These are phyloP conservation scores for Hyperoodon ampullatus DNA, from an alignment of 2,113 vertebrate species.

Conservation along the genomic window DNA sequence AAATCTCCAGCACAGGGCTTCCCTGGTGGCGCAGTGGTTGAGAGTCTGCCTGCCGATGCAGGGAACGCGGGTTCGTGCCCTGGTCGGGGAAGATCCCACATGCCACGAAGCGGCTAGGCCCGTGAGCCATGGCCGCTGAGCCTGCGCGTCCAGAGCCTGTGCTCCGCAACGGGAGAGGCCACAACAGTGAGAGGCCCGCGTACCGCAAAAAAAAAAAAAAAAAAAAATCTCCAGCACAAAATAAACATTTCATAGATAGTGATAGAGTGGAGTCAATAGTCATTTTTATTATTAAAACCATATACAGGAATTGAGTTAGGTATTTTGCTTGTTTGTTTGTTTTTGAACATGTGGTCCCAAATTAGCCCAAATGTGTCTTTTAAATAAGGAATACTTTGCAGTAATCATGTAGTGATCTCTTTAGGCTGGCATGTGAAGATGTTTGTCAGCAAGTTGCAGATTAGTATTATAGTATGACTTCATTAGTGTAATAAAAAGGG, in stretches of 20 bases:
- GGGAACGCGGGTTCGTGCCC: too few species aligned
- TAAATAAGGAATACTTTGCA: slow-evolving; percentile 36
- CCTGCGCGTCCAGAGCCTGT: too few species aligned
- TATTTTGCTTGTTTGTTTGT: slow-evolving; percentile 26
- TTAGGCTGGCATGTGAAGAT: neutral
- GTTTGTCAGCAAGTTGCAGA: neutral
- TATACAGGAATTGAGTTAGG: neutral
- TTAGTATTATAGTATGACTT: neutral
- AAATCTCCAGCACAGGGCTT: neutral
- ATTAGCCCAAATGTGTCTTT: slow-evolving; percentile 34
- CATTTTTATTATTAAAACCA: slow-evolving; percentile 63
- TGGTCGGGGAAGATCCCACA: too few species aligned
- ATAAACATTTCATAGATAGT: neutral
- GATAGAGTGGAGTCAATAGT: neutral
- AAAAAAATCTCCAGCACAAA: neutral
- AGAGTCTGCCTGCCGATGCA: too few species aligned
- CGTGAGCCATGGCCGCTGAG: too few species aligned
- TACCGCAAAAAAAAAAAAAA: too few species aligned
- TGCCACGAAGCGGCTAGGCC: too few species aligned
- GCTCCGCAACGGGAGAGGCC: too few species aligned
- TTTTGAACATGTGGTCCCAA: neutral
- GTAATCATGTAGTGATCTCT: neutral
- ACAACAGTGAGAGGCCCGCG: too few species aligned
- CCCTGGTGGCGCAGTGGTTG: too few species aligned
- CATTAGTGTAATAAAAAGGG: neutral